A percentile compares a stretch with the other conserved stretches of the same genome.
Conservation (phyloP, 1,140 invertebrate species). For the Sweltsa coloradensis region DNA sequence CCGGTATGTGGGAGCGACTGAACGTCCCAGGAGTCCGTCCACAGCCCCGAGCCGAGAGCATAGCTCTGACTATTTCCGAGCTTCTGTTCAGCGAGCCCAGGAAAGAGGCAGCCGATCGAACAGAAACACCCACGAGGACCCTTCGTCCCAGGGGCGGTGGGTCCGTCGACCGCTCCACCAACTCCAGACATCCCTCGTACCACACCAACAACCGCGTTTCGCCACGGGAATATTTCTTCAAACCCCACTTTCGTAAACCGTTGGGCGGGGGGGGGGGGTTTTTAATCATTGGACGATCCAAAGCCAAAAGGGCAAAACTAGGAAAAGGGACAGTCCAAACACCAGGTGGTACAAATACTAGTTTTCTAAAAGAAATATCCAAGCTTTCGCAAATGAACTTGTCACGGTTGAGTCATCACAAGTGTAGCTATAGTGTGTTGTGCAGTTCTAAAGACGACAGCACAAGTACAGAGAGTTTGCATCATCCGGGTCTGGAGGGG, state of each 20-base stretch:
- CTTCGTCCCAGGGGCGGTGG: constrained; percentile 20
- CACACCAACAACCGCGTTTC: constrained; percentile 28
- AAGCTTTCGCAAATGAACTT: constrained; percentile 61
- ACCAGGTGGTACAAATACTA: too few species aligned
- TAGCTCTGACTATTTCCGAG: constrained; percentile 44
- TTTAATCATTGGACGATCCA: too few species aligned
- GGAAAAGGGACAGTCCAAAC: too few species aligned
- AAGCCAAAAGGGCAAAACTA: constrained; percentile 6
- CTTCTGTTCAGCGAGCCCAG: constrained; percentile 33
- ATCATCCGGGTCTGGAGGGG: too few species aligned
- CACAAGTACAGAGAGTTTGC: constrained; percentile 51
- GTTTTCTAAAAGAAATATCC: constrained; percentile 56
- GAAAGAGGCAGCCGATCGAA: constrained; percentile 20
- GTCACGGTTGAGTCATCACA: constrained; percentile 47
- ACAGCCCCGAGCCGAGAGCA: constrained; percentile 51
- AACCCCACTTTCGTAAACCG: constrained; percentile 30
- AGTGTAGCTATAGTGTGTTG: constrained; percentile 59
- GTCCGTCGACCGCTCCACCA: constrained; percentile 26
- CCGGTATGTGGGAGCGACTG: constrained; percentile 65
- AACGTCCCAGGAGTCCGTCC: constrained; percentile 53
- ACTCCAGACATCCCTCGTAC: constrained; percentile 28
- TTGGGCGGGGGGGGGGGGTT: constrained; percentile 7
- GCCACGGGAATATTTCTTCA: constrained; percentile 30
- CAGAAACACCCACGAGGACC: constrained; percentile 22
- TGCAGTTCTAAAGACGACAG: constrained; percentile 43